These are phyloP conservation scores for Drosophila birchii DNA, from an alignment of 2,888 invertebrate species.

Conservation along the genomic window DNA sequence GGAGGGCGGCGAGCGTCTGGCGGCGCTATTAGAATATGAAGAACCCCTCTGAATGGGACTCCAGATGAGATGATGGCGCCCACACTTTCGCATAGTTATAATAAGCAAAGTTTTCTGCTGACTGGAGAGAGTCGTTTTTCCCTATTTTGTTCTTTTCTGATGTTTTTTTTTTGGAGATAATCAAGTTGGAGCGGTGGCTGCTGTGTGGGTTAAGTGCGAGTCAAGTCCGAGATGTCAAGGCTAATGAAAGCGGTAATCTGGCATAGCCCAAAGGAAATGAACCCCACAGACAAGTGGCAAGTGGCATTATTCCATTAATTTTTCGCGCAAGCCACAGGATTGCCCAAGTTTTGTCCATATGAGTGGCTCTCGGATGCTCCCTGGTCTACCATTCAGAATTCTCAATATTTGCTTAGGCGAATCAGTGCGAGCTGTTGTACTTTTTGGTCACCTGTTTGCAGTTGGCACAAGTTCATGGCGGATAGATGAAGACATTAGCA, in stretches of 20 bases:
- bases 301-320: conserved; percentile 28
- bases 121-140: conserved; percentile 13
- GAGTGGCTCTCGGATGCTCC: not conserved
- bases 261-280: conserved; percentile 38
- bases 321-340: conserved; percentile 6
- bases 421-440: conserved; percentile 14
- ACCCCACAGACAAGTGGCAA: not conserved
- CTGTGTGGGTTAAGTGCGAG: conserved; percentile 26
- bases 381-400: conserved; percentile 13
- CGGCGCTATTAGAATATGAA: conserved; percentile 64
- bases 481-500: conserved; percentile 63
- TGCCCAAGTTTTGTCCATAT: conserved; percentile 8
- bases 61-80: conserved; percentile 15
- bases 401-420: conserved; percentile 15
- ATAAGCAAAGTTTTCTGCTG: conserved; percentile 73
- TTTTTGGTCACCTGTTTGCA: conserved; percentile 29
- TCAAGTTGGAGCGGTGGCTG: conserved; percentile 17
- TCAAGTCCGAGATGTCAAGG: conserved; percentile 62
- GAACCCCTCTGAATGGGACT: conserved; percentile 33
- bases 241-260: conserved; percentile 68
- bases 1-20: conserved; percentile 3
- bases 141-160: not conserved
- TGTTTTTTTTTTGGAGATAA: conserved; percentile 30
- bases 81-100: conserved; percentile 74
- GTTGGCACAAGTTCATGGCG: conserved; percentile 25